Base-by-base conservation (phyloP, 2,113 vertebrate genomes). In the Gymnocephalus cernua region DNA sequence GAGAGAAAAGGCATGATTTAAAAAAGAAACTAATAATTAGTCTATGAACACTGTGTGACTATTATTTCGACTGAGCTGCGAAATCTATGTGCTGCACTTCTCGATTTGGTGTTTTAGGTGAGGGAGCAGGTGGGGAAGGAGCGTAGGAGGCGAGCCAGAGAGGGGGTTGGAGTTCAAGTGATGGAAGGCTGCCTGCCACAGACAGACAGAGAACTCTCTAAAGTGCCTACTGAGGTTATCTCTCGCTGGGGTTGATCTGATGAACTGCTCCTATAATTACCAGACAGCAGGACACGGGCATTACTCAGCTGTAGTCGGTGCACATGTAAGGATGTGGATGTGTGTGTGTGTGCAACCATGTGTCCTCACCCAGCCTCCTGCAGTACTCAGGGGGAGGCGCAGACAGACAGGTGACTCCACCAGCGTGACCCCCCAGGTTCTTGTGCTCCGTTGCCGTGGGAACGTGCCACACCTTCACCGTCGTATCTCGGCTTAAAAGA, bases 381-480 rank as follows among this genome's bases (percentile, higher is more conserved):
- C 95, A 95, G 89, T 91, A 95, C 72, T 95, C 95, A 8, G 87
- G 86, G 48, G 94, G 91, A 69, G 95, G 95, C 2, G 87, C 92
- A 78, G 86, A 89, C 83, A 96, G 91, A 73, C 94, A 94, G 86
- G 94, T 96, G 85, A 96, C 94, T 73, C 95, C 95, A 1, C 95
- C 93, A 0, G 91, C 92, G 93, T 96, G 95, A 88, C 95, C 95
- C 78, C 95, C 95, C n/a, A 96, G 90, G 90, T 96, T 95, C 83
- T 91, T 92, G 48, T 95, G 94, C 89, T 96, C 94, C 0, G 95
- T 94, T 82, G 95, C 95, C 21, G 95, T 96, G 90, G 95, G 95
- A 92, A 96, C 95, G 25, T 95, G 95, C 95, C 95, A 96, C 86
- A 96, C 94, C 93, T 96, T 96, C 74, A 96, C 89, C 0, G 95